Evolutionary conservation across 37 sponge, comb jelly and placozoan genomes (phyloP), one percentile per base, ranked within the genome.

Genomic region (Oopsacas minuta): DNA sequence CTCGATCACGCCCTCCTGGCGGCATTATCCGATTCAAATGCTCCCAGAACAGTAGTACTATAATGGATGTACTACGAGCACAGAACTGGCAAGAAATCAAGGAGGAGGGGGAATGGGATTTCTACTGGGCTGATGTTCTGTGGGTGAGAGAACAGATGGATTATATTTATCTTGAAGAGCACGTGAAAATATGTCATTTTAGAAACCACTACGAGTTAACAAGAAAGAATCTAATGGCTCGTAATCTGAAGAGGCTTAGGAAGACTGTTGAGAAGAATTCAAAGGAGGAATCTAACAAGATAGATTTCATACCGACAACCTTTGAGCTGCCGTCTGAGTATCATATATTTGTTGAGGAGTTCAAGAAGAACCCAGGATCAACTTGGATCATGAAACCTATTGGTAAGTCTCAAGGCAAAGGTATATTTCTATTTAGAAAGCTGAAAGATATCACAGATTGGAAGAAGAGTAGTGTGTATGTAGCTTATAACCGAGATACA

Each of bases 331-430:
- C 99, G 8, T 90, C 96, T 36, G 99, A 99, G 81, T 99, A 95
- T 49, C 99, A 99, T 38, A 90, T 99, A 0, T 99, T 99, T 90
- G 99, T 99, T 37, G 99, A 99, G 52, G 94, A 95, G 83, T 99
- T 99, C 81, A 99, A 99, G 86, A 88, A 86, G 35, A 83, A 91
- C 30, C 96, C 96, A 0, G 94, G 96, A 0, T 92, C 92, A 1
- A 95, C 92, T 28, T 99, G 99, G 99, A 99, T 99, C 84, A 99
- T 99, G 99, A 99, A 99, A 87, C 99, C 99, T 0, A 94, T 94
- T 17, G 94, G 94, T 5, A 99, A 95, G 81, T 94, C 99, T 30
- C 99, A 99, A 52, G 99, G 99, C 8, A 95, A 92, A 82, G 99
- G 99, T 28, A 99, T 99, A 23, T 99, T 99, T 39, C 90, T 99